Base-by-base conservation (phyloP, 2,113 vertebrate genomes). In the Corythornis cristatus region DNA sequence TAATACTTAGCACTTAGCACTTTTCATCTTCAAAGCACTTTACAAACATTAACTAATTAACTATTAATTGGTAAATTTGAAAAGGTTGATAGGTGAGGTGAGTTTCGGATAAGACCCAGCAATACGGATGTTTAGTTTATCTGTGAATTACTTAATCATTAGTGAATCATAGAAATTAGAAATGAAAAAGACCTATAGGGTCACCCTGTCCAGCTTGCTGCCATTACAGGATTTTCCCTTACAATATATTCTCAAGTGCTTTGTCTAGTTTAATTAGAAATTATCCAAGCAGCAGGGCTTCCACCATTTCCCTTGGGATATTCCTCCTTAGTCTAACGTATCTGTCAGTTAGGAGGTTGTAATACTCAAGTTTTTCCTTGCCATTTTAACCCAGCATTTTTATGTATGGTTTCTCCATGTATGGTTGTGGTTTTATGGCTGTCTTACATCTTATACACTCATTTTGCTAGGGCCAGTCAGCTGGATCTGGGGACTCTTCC, bases 211-310 rank as follows among this genome's bases (percentile, higher is more conserved):
- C 95, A 96, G 85, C 91, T 93, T 95, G 94, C 93, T 91, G 91
- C 82, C 61, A 95, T 83, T 92, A 83, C 94, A 95, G 94, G 84
- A 94, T 96, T 97, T 97, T 95, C 96, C 85, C 92, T 88, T 57
- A 70, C 95, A 96, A 96, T 95, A 95, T 97, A 97, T 93, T 97
- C 97, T 96, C 90, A 93, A 97, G 95, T 96, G 93, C 91, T 97
- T 97, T 96, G 97, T 97, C 92, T 95, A 96, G 91, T 97, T 97
- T 98, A 98, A 98, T 98, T 98, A 98, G 97, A 98, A 98, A 97
- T 97, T 97, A 97, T 95, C 96, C 97, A 97, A 96, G 97, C 97
- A 97, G 96, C 98, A 97, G 97, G 96, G 95, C 96, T 97, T 97
- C 96, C 93, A 96, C 90, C 81, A 81, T 86, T 96, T 95, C 97